Base-by-base conservation (phyloP, 2,113 vertebrate genomes). In the Hyperoodon ampullatus region DNA sequence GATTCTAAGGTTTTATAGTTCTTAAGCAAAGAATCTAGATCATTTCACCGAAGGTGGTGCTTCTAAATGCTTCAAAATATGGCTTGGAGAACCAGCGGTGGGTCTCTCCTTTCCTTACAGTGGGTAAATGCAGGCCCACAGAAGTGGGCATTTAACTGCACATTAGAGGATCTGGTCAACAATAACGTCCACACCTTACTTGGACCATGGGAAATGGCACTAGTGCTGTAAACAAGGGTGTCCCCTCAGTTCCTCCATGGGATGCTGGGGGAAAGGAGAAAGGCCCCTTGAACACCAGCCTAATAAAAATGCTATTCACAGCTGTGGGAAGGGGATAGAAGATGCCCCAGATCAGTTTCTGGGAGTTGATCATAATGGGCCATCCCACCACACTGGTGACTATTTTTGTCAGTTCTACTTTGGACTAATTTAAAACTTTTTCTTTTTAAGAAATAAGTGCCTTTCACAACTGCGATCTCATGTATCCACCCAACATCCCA, bases 391-490 rank as follows among this genome's bases (percentile, higher is more conserved):
- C 53, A 60, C 7, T 9, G 16, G 19, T 42, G 39, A 88, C 44
- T 39, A 35, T 39, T 92, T 91, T 65, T 87, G 68, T n/a, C 53
- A 23, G 42, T 87, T 92, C 78, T 82, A 60, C 84, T 95, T 65
- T 50, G 55, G 61, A 71, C 39, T 47, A 42, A 90, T 81, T 60
- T 68, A 33, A 94, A 90, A 94, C 39, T 15, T 87, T 86, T 95
- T 71, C 50, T 86, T 39, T 72, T 75, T 71, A 92, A 95, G 68
- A 90, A 96, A 61, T 47, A 86, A 96, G 65, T 72, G 39, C 21
- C 47, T 98, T 94, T 86, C 78, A 88, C 85, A 97, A 94, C n/a
- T 55, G 42, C 63, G 47, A 80, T 35, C 42, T 94, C 84, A 70
- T 21, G 8, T 60, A 68, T 61, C 89, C 35, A 58, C 35, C 53